These are phyloP conservation scores for Drusus annulatus DNA, from an alignment of 1,140 invertebrate species.

Conservation along the genomic window DNA sequence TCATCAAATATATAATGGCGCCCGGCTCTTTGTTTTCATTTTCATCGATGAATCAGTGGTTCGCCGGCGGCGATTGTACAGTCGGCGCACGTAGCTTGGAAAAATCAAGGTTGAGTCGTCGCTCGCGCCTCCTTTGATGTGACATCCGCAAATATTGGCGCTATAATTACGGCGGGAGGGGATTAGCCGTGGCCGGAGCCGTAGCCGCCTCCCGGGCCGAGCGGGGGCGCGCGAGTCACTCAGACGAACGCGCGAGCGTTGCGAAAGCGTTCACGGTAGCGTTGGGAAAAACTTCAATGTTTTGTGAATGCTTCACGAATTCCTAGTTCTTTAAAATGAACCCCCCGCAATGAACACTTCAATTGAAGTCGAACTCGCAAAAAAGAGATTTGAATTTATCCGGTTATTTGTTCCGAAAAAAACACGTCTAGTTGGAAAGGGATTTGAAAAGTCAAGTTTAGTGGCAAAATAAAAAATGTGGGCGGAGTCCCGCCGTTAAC, in stretches of 20 bases:
- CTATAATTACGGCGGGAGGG: conserved; percentile 17
- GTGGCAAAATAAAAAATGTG: too few relatives aligned
- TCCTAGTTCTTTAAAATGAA: too few relatives aligned
- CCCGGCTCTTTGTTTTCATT: conserved; percentile 8
- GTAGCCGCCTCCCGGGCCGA: not conserved
- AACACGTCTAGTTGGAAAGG: too few relatives aligned
- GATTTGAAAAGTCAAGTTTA: too few relatives aligned
- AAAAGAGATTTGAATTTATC: too few relatives aligned
- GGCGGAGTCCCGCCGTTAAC: too few relatives aligned
- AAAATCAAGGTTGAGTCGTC: conserved; percentile 17
- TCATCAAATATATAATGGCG: not conserved
- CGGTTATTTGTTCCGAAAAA: too few relatives aligned
- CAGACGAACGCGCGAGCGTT: not conserved
- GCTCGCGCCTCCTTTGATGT: conserved; percentile 16
- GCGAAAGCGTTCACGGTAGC: too few relatives aligned
- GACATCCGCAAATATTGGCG: conserved; percentile 38
- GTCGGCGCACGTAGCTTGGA: conserved; percentile 8
- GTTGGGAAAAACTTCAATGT: too few relatives aligned
- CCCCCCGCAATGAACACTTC: too few relatives aligned
- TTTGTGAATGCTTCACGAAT: too few relatives aligned
- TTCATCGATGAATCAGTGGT: conserved; percentile 4
- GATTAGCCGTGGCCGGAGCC: not conserved
- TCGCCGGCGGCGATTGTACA: not conserved
- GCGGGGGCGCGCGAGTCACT: not conserved
- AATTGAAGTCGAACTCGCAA: too few relatives aligned